Base-by-base conservation (phyloP, 23 tunicate genomes). In the Clavelina lepadiformis region DNA sequence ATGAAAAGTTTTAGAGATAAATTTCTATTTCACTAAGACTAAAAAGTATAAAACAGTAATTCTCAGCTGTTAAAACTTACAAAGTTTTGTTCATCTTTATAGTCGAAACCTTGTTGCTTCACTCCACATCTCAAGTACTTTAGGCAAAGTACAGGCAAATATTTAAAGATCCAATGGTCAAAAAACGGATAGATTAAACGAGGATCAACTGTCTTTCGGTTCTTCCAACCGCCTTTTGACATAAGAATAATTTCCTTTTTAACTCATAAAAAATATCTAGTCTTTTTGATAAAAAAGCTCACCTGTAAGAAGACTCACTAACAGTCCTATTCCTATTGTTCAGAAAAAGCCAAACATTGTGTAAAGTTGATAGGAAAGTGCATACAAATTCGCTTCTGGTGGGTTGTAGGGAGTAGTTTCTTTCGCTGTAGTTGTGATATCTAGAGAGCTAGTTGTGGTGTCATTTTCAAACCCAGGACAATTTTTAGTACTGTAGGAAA, bases 171-270 rank as follows among this genome's bases (percentile, higher is more conserved):
- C 61, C 61, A 65, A 69, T 75, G 73, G 51, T 75, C 81, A 46
- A 75, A 75, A 33, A 63, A 75, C 11, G 72, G 81, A 46, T 23
- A 24, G 26, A 75, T 46, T 30, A 75, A 49, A 1, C 50, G 52
- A 33, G 81, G 81, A 49, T 75, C 72, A 36, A 75, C 81, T 26
- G 52, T 41, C 24, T 65, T 46, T 0, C 81, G 72, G 11, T 46
- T 22, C 35, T 69, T 46, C 57, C 57, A 65, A 20, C 81, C 81
- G 22, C 81, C 81, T 75, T n/a, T n/a, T n/a, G n/a, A n/a, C n/a
- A n/a, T n/a, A n/a, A n/a, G n/a, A n/a, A n/a, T n/a, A n/a, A n/a
- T n/a, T n/a, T n/a, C n/a, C n/a, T n/a, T n/a, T n/a, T n/a, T n/a
- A n/a, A n/a, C n/a, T n/a, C n/a, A n/a, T n/a, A n/a, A n/a, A n/a